Evolutionary conservation across 2,888 invertebrate species (phyloP).

Genomic region (Drosophila subquinaria): DNA sequence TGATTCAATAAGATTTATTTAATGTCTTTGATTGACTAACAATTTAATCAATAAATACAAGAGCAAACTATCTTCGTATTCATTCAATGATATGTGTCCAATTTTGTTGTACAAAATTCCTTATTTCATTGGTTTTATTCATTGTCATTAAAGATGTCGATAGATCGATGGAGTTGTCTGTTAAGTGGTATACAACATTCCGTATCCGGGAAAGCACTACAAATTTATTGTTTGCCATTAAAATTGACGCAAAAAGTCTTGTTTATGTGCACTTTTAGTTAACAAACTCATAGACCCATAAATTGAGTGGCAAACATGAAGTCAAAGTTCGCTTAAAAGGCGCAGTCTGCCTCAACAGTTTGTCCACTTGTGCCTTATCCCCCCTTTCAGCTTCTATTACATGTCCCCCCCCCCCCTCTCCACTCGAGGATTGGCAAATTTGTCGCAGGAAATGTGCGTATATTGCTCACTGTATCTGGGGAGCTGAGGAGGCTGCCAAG

Average conservation of each 20-base stretch:
- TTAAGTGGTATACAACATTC: slow-evolving; percentile 24
- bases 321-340: slow-evolving; percentile 76
- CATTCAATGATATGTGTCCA: not conserved
- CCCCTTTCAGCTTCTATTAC: not conserved
- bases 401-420: not conserved
- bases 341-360: slow-evolving; percentile 39
- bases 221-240: slow-evolving; percentile 75
- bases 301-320: slow-evolving; percentile 75
- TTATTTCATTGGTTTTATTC: slow-evolving; percentile 9
- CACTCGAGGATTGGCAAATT: slow-evolving; percentile 64
- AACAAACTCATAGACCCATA: slow-evolving; percentile 81
- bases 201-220: slow-evolving; percentile 38
- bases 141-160: slow-evolving; percentile 49
- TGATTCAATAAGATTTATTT: not conserved
- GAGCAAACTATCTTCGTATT: not conserved
- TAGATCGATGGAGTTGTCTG: slow-evolving; percentile 31
- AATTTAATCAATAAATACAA: not conserved
- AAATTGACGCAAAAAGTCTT: slow-evolving; percentile 74
- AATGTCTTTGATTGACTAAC: not conserved
- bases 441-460: slow-evolving; percentile 80
- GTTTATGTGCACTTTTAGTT: slow-evolving; percentile 80
- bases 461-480: slow-evolving; percentile 33
- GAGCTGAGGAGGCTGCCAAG: slow-evolving; percentile 10
- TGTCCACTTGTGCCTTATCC: slow-evolving; percentile 30
- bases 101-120: slow-evolving; percentile 16